These are phyloP conservation scores for Aethes cnicana DNA, from an alignment of 2,888 invertebrate genomes.

Conservation along the genomic window DNA sequence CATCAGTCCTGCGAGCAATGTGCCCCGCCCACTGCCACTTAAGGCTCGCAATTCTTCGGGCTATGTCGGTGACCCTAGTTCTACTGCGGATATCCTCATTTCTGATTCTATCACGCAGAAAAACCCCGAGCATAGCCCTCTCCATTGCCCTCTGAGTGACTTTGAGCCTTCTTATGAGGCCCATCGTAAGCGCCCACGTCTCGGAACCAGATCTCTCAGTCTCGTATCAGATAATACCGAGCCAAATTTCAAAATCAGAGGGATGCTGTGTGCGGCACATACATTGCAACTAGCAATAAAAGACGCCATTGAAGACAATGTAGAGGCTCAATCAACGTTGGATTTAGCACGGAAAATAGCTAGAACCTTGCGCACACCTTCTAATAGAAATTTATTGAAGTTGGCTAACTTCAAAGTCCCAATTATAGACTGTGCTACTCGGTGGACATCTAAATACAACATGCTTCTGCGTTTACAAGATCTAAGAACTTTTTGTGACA, in stretches of 20 bases:
- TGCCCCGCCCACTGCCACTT: too few species aligned
- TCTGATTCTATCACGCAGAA: too few species aligned
- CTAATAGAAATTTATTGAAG: not conserved
- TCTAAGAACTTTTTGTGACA: not conserved
- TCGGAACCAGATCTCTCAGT: too few species aligned
- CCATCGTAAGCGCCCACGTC: too few species aligned
- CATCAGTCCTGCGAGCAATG: too few species aligned
- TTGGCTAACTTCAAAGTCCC: not conserved
- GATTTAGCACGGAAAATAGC: not conserved
- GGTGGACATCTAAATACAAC: conserved; percentile 3
- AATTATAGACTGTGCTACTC: conserved; percentile 1
- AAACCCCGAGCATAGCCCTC: too few species aligned
- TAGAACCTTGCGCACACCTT: not conserved
- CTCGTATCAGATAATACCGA: not conserved
- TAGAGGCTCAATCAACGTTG: not conserved
- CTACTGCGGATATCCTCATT: too few species aligned
- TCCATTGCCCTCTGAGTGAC: too few species aligned
- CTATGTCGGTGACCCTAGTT: too few species aligned
- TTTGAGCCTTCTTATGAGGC: too few species aligned
- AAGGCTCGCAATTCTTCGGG: too few species aligned
- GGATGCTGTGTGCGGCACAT: conserved; percentile 3
- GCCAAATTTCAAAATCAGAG: not conserved
- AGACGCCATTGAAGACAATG: not conserved
- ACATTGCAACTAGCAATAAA: conserved; percentile 1
- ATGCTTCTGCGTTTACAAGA: not conserved